Percentiles rank a stretch among this genome's conserved stretches.
Evolutionary conservation across 2,797 vertebrate species (phyloP).

Genomic region (Hippocampus kuda): DNA sequence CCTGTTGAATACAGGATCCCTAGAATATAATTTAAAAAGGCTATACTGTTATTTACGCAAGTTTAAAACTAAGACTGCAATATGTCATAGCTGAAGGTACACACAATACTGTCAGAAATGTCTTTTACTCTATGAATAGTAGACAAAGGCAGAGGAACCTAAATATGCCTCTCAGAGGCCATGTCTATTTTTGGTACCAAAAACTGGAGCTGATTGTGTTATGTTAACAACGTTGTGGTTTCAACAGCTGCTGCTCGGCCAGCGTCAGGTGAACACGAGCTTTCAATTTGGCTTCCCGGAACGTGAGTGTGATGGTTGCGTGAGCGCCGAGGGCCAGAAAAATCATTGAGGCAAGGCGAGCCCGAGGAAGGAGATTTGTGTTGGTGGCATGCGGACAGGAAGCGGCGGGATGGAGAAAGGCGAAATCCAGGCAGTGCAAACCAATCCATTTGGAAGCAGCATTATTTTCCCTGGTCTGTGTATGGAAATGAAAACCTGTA

Average conservation of each 20-base stretch:
- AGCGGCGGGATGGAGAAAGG: not conserved
- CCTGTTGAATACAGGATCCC: not conserved
- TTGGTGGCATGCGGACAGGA: not conserved
- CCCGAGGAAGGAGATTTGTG: constrained; percentile 2
- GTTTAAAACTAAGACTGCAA: not conserved
- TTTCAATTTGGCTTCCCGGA: constrained; percentile 40
- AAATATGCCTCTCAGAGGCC: constrained; percentile 9
- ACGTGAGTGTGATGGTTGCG: constrained; percentile 23
- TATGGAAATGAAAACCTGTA: not conserved
- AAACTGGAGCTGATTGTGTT: constrained; percentile 40
- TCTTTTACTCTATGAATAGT: not conserved
- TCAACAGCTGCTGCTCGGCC: constrained; percentile 46
- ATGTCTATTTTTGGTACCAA: constrained; percentile 42
- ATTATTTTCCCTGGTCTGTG: constrained; percentile 15
- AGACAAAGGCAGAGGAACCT: not conserved
- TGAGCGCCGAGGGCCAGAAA: constrained; percentile 29
- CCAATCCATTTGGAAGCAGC: not conserved
- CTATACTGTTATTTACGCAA: not conserved
- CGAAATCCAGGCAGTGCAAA: not conserved
- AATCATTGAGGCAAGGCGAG: constrained; percentile 22
- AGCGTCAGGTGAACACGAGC: constrained; percentile 48
- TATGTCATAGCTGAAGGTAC: not conserved
- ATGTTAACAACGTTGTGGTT: constrained; percentile 49
- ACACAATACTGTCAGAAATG: not conserved
- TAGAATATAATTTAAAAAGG: not conserved